Conservation (phyloP, 2,888 invertebrate species). For the Malacosoma neustria region DNA sequence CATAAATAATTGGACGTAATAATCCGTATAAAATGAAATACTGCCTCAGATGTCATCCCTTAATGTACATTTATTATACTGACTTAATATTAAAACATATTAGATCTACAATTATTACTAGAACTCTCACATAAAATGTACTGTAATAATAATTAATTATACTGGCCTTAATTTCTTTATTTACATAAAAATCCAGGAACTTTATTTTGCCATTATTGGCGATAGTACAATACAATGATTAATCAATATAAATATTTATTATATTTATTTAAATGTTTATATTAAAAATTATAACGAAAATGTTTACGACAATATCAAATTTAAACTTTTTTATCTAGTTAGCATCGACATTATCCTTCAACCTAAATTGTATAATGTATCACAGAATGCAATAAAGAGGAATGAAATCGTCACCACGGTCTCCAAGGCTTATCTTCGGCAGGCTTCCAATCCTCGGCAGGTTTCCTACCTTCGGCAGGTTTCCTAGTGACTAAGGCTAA, state of each 20-base stretch:
- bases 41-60: slow-evolving; percentile 68
- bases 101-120: slow-evolving; percentile 12
- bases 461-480: slow-evolving; percentile 79
- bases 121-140: slow-evolving; percentile 5
- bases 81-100: slow-evolving; percentile 11
- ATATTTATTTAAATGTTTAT: no score
- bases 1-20: slow-evolving; percentile 23
- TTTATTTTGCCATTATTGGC: not conserved
- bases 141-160: slow-evolving; percentile 8
- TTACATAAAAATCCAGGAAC: not conserved
- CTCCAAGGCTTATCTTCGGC: slow-evolving; percentile 86
- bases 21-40: slow-evolving; percentile 49
- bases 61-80: slow-evolving; percentile 36
- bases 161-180: slow-evolving; percentile 10
- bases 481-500: slow-evolving; percentile 84
- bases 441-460: no score
- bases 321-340: no score
- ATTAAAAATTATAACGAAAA: no score
- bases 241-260: no score
- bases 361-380: no score
- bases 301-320: no score
- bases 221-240: no score
- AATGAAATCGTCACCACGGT: slow-evolving; percentile 78
- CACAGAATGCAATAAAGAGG: slow-evolving; percentile 10
- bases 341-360: no score